Evolutionary conservation across 2,797 vertebrate genomes (phyloP).

Genomic region (Oryzias dopingdopingensis): DNA sequence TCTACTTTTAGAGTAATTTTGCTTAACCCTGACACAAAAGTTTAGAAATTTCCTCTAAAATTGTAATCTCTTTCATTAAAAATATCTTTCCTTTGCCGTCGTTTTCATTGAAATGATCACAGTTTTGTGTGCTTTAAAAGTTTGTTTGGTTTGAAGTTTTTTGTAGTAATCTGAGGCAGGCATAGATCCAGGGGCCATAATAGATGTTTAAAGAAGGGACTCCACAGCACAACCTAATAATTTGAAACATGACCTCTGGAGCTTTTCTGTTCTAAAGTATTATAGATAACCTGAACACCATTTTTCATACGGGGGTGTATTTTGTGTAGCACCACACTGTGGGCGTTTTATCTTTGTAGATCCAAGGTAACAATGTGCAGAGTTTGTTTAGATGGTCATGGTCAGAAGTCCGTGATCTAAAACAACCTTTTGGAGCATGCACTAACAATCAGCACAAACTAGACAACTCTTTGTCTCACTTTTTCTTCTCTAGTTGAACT

Average conservation of each 20-base stretch:
- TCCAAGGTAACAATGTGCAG: too few relatives aligned
- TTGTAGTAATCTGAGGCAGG: slow-evolving; percentile 42
- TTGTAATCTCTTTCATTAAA: slow-evolving; percentile 27
- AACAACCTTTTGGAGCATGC: too few relatives aligned
- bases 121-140: slow-evolving; percentile 47
- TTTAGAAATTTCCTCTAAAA: not conserved
- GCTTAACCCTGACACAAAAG: not conserved
- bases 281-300: slow-evolving; percentile 11
- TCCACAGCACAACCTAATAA: slow-evolving; percentile 52
- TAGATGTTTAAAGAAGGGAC: slow-evolving; percentile 51
- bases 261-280: slow-evolving; percentile 3
- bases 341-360: too few relatives aligned
- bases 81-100: slow-evolving; percentile 30
- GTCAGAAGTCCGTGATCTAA: slow-evolving; percentile 1
- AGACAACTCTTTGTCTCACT: too few relatives aligned
- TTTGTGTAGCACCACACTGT: too few relatives aligned
- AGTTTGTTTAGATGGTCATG: not conserved
- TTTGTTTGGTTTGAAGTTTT: slow-evolving; percentile 46
- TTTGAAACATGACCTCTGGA: slow-evolving; percentile 40
- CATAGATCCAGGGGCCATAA: slow-evolving; percentile 45
- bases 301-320: not conserved
- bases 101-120: slow-evolving; percentile 35
- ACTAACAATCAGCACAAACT: too few relatives aligned
- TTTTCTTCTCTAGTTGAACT: too few relatives aligned
- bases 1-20: too few relatives aligned